Evolutionary conservation across 2,797 vertebrate genomes (phyloP).

Genomic region (Cephalopachus bancanus): DNA sequence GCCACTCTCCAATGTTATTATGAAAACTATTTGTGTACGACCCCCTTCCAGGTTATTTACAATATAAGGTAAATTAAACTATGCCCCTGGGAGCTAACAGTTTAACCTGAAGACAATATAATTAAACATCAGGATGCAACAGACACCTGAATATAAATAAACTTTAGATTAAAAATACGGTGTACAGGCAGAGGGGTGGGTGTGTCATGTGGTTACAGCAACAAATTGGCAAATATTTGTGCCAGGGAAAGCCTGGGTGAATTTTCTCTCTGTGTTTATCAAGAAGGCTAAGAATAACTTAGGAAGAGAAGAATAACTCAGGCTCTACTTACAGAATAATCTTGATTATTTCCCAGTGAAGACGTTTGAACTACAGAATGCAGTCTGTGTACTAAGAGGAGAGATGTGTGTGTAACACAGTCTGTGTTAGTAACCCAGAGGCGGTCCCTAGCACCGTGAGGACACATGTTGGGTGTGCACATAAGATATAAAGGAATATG

Average conservation of each 20-base stretch:
- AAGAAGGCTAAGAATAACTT: neutral
- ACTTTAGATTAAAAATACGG: neutral
- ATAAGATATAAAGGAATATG: neutral
- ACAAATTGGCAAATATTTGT: neutral
- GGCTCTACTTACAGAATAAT: neutral
- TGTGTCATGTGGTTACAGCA: neutral
- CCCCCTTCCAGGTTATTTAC: neutral
- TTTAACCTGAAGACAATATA: conserved; percentile 2
- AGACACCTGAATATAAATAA: conserved; percentile 13
- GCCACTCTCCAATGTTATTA: neutral
- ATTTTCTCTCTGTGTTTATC: neutral
- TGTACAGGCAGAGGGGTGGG: neutral
- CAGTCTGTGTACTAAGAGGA: neutral
- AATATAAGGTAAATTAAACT: conserved; percentile 45
- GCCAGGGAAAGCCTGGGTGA: neutral
- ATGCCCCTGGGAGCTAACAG: neutral
- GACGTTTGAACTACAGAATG: conserved; percentile 39
- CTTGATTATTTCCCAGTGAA: neutral
- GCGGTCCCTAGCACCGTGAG: neutral
- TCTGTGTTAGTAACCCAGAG: neutral
- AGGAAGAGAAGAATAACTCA: neutral
- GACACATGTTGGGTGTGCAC: neutral
- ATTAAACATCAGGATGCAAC: conserved; percentile 17
- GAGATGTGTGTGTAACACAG: too few relatives aligned
- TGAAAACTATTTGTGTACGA: conserved; percentile 22